Evolutionary conservation across 2,888 invertebrate species (phyloP).

Genomic region (Operophtera brumata): DNA sequence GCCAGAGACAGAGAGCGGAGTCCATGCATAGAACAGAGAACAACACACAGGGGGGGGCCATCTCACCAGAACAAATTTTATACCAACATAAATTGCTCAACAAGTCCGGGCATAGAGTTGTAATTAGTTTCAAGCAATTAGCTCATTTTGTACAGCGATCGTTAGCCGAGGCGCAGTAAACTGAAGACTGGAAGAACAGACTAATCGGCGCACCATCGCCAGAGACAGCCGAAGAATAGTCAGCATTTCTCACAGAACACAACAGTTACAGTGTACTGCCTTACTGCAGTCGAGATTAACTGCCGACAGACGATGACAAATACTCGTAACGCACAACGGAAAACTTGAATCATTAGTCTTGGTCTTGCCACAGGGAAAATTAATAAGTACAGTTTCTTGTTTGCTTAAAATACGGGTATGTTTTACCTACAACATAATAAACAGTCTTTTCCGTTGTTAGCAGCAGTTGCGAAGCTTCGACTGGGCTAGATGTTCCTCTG

Average conservation of each 20-base stretch:
- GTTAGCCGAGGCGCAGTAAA: not conserved
- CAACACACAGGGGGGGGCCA: no score
- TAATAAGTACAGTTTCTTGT: not conserved
- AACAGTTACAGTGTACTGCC: conserved; percentile 29
- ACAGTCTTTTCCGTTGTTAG: no score
- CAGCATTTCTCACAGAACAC: conserved; percentile 16
- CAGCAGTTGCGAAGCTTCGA: no score
- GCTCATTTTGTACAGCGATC: not conserved
- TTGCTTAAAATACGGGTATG: no score
- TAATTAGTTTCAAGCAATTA: no score
- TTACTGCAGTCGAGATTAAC: conserved; percentile 43
- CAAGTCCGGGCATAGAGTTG: no score
- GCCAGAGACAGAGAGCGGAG: no score
- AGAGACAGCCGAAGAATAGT: conserved; percentile 18
- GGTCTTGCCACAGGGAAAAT: conserved; percentile 1
- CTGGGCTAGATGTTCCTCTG: no score
- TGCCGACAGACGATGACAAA: conserved; percentile 54
- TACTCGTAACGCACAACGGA: conserved; percentile 47
- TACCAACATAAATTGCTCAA: no score
- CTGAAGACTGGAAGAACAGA: not conserved
- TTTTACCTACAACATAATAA: no score
- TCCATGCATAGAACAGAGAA: no score
- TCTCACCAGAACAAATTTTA: no score
- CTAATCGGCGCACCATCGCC: conserved; percentile 15
- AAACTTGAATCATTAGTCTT: conserved; percentile 56